Base-by-base conservation (phyloP, 2,797 vertebrate genomes). In the Spinus olivaceus region DNA sequence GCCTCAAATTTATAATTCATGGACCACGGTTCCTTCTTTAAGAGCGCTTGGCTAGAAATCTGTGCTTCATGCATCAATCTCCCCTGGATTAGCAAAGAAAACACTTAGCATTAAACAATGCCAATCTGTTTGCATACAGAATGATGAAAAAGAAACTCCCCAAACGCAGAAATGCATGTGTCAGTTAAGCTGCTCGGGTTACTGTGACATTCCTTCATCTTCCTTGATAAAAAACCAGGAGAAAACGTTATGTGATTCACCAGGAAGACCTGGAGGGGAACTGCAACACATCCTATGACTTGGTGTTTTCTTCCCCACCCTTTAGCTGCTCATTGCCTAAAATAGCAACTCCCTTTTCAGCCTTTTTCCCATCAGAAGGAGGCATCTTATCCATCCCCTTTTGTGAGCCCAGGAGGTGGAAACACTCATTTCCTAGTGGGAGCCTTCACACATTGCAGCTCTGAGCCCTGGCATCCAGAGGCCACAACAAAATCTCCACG, bases 381-480 rank as follows among this genome's bases (percentile, higher is more conserved):
- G 90, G 91, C 94, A 96, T 94, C 93, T 92, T 96, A 97, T 97
- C 96, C 96, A 11, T 95, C 84, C 97, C 93, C 78, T 94, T 97
- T 97, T 92, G 96, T 96, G 96, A 94, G 84, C 95, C 89, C 91
- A 77, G 81, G 88, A 96, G 94, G 84, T n/a, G n/a, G 94, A 97
- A 97, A 97, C 97, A 96, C 85, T 96, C 95, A 95, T 96, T 98
- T 98, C 98, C 97, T 95, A 95, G 72, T 12, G 78, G 74, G 89
- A 94, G 84, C 89, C 95, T 96, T 96, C 81, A 91, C 79, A 87
- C 27, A 53, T 81, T 50, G 70, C 72, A 91, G 79, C 81, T 84
- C 92, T 81, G 95, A 95, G 92, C 84, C 84, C 95, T 61, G 50
- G n/a, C 84, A 96, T 30, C 76, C 74, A 95, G 67, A 88, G 81